These are phyloP conservation scores for Coremacera marginata DNA, from an alignment of 2,888 invertebrate species.

Conservation along the genomic window DNA sequence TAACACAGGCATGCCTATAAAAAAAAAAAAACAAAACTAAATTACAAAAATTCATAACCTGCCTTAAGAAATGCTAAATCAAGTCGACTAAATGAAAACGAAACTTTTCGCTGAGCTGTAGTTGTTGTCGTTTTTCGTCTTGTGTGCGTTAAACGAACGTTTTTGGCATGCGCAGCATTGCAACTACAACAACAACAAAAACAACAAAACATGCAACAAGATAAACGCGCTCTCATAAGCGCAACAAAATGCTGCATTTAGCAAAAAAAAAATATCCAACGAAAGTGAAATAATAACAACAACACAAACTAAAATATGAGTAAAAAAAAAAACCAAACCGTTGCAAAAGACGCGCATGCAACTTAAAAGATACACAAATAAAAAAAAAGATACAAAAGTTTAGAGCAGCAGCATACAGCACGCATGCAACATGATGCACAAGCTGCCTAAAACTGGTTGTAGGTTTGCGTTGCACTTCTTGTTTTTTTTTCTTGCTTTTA, in stretches of 20 bases:
- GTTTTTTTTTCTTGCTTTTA: no score
- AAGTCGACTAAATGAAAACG: constrained; percentile 57
- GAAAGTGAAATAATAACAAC: constrained; percentile 4
- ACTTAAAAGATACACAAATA: neutral
- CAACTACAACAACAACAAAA: constrained; percentile 45
- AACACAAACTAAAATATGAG: neutral
- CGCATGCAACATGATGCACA: neutral
- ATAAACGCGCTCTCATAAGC: neutral
- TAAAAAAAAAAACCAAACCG: neutral
- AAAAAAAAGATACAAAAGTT: neutral
- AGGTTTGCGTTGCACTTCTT: no score
- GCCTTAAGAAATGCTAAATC: neutral
- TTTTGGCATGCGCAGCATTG: constrained; percentile 42
- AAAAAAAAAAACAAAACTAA: neutral
- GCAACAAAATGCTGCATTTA: neutral
- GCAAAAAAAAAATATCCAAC: neutral
- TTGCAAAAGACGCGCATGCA: neutral
- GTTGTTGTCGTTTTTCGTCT: constrained; percentile 6
- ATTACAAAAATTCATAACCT: neutral
- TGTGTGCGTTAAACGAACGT: constrained; percentile 39
- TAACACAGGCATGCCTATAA: neutral
- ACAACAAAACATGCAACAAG: constrained; percentile 24
- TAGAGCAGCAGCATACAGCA: neutral
- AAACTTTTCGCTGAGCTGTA: constrained; percentile 46
- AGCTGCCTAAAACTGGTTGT: constrained; percentile 9